These are phyloP conservation scores for Psammodynastes pulverulentus DNA, from an alignment of 2,113 vertebrate species.

Conservation along the genomic window DNA sequence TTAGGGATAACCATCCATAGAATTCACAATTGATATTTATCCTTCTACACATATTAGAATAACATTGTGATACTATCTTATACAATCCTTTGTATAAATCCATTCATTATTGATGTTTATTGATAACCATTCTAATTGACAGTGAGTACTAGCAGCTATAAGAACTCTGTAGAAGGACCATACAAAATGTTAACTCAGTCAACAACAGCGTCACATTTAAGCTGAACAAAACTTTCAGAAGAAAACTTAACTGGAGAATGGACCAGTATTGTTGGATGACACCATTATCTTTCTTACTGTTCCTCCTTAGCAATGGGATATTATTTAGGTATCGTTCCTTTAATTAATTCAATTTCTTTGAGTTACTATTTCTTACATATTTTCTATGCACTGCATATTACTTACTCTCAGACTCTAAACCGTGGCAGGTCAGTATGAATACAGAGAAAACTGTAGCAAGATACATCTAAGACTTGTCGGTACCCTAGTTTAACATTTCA, in stretches of 20 bases:
- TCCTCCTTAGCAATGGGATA: neutral
- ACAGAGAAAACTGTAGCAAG: neutral
- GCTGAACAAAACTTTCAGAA: neutral
- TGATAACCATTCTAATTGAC: neutral
- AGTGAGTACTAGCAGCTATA: neutral
- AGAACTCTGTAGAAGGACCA: neutral
- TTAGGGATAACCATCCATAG: constrained; percentile 23
- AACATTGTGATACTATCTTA: neutral
- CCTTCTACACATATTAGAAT: constrained; percentile 38
- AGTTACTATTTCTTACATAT: neutral
- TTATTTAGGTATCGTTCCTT: too few species aligned
- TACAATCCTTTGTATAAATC: constrained; percentile 15
- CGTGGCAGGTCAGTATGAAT: neutral
- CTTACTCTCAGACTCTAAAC: neutral
- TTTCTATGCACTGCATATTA: neutral
- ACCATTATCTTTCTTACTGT: neutral
- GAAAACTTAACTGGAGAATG: neutral
- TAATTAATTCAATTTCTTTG: neutral
- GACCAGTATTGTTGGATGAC: neutral
- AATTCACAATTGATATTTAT: constrained; percentile 30
- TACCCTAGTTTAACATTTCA: constrained; percentile 14
- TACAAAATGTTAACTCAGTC: neutral
- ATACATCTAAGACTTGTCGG: neutral
- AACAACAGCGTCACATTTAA: neutral
- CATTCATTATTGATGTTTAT: neutral